Percentiles rank a stretch among this genome's conserved stretches.
Evolutionary conservation across 1,140 invertebrate species (phyloP).

Genomic region (Ectropis grisescens): DNA sequence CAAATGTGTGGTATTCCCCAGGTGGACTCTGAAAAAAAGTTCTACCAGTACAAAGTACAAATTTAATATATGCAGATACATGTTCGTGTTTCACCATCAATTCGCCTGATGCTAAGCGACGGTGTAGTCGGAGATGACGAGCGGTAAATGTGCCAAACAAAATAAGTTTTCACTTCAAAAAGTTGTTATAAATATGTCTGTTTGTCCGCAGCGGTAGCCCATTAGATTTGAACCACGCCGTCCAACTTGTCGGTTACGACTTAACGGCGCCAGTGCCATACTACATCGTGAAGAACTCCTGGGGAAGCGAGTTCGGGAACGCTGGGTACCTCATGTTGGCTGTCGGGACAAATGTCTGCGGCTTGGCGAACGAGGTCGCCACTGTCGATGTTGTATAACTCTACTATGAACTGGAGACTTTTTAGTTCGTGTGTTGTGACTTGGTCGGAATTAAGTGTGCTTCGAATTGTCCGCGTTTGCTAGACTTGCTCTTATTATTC

Average conservation of each 20-base stretch:
- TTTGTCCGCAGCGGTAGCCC: constrained; percentile 61
- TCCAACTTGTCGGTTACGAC: constrained; percentile 90
- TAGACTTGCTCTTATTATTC: too few relatives aligned
- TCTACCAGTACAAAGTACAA: too few relatives aligned
- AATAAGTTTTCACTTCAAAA: too few relatives aligned
- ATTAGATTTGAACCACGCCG: constrained; percentile 84
- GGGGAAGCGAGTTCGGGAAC: constrained; percentile 83
- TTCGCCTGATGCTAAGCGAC: too few relatives aligned
- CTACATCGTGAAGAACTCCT: constrained; percentile 90
- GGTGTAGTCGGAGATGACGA: too few relatives aligned
- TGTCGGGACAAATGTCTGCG: constrained; percentile 85
- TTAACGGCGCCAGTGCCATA: constrained; percentile 78
- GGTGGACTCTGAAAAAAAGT: too few relatives aligned
- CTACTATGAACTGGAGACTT: too few relatives aligned
- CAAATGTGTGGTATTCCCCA: too few relatives aligned
- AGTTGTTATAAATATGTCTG: background rate
- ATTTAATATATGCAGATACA: too few relatives aligned
- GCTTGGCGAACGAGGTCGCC: constrained; percentile 71
- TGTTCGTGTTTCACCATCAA: too few relatives aligned
- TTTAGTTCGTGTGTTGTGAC: constrained; percentile 1
- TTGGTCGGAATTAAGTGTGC: background rate
- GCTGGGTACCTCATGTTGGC: constrained; percentile 85
- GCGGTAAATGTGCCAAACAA: too few relatives aligned
- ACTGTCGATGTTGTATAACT: constrained; percentile 27
- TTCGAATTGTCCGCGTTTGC: too few relatives aligned